Conservation (phyloP, 2,113 vertebrate genomes). For the Elgaria multicarinata region DNA sequence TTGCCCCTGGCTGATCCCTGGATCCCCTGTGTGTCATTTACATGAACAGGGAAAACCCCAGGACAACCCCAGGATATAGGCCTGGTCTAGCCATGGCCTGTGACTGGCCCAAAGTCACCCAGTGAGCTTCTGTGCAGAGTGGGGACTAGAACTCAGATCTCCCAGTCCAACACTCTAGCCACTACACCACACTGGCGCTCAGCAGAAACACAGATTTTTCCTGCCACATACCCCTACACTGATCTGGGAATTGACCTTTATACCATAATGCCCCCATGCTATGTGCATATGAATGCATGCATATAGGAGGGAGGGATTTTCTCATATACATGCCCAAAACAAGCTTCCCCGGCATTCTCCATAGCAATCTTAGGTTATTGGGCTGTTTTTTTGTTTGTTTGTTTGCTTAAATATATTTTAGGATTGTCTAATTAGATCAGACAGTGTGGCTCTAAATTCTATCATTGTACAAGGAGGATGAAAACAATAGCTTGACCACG, state of each 20-base stretch:
- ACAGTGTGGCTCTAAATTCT: slow-evolving; percentile 60
- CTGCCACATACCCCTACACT: not conserved
- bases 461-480: slow-evolving; percentile 60
- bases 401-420: slow-evolving; percentile 42
- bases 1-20: too few relatives aligned
- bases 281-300: not conserved
- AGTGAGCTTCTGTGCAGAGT: too few relatives aligned
- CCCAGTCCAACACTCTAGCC: too few relatives aligned
- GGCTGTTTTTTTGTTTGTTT: too few relatives aligned
- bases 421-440: slow-evolving; percentile 72
- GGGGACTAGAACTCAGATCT: too few relatives aligned
- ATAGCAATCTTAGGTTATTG: slow-evolving; percentile 45
- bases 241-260: not conserved
- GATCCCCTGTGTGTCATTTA: too few relatives aligned
- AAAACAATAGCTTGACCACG: slow-evolving; percentile 69
- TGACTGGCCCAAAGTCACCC: too few relatives aligned
- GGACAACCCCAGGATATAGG: too few relatives aligned
- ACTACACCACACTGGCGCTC: too few relatives aligned
- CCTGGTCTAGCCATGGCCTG: too few relatives aligned
- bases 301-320: not conserved
- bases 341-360: slow-evolving; percentile 7
- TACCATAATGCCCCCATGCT: slow-evolving; percentile 17
- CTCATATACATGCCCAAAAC: not conserved
- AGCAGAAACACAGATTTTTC: not conserved
- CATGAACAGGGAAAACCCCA: too few relatives aligned